Evolutionary conservation across 2,888 invertebrate species (phyloP).

Genomic region (Apantesis nais): DNA sequence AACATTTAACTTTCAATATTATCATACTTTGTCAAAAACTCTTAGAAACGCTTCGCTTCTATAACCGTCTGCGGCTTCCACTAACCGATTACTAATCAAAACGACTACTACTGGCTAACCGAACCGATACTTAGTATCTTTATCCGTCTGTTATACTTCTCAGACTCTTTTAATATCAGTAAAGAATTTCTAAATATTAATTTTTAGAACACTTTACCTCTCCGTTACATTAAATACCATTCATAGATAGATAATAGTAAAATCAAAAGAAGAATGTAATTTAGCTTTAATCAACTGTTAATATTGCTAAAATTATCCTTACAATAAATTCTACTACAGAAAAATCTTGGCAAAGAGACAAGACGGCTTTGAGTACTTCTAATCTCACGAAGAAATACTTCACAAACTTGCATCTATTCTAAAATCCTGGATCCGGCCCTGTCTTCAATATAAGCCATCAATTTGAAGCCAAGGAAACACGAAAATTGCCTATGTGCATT

Average conservation of each 20-base stretch:
- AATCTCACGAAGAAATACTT: background rate
- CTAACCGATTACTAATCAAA: background rate
- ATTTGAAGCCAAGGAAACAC: conserved; percentile 33
- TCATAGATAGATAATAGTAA: background rate
- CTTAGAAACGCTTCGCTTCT: background rate
- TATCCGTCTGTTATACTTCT: background rate
- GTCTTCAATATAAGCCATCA: conserved; percentile 21
- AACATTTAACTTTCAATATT: conserved; percentile 33
- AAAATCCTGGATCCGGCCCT: background rate
- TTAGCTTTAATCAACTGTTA: background rate
- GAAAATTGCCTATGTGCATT: conserved; percentile 14
- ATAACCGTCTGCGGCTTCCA: background rate
- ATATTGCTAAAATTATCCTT: conserved; percentile 2
- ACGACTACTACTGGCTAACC: background rate
- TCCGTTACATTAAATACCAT: background rate
- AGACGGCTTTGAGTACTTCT: background rate
- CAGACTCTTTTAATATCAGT: background rate
- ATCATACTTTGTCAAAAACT: conserved; percentile 37
- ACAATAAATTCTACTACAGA: conserved; percentile 12
- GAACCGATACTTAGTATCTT: background rate
- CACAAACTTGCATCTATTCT: background rate
- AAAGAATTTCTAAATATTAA: background rate
- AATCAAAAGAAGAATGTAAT: background rate
- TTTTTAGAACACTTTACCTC: background rate
- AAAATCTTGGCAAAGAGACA: background rate